Conservation (phyloP, 2,888 invertebrate species). For the Coenonympha arcania region DNA sequence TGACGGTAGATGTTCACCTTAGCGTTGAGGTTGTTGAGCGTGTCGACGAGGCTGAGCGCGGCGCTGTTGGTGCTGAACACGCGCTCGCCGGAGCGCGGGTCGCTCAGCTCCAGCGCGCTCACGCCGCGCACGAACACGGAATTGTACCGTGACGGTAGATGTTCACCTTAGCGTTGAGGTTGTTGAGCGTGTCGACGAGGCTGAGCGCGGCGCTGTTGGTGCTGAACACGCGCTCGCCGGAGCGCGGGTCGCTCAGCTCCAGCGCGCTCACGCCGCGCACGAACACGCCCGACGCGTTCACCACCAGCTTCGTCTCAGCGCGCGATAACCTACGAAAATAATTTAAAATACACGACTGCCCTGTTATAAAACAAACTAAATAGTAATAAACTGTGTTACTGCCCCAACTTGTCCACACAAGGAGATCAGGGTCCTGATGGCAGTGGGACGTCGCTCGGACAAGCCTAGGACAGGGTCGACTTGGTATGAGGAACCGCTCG, state of each 20-base stretch:
- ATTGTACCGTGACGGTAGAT: not conserved
- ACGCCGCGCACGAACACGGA: constrained; percentile 76
- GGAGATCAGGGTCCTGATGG: too few relatives aligned
- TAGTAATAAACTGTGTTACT: too few relatives aligned
- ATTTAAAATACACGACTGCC: too few relatives aligned
- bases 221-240: constrained; percentile 80
- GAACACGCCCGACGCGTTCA: constrained; percentile 79
- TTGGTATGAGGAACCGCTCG: too few relatives aligned
- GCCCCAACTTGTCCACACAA: too few relatives aligned
- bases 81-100: constrained; percentile 73
- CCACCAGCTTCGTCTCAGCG: constrained; percentile 52
- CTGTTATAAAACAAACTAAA: too few relatives aligned
- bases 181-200: constrained; percentile 79
- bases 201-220: constrained; percentile 82
- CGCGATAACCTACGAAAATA: constrained; percentile 46
- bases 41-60: constrained; percentile 80
- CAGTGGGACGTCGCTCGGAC: too few relatives aligned
- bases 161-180: constrained; percentile 74
- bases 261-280: constrained; percentile 80
- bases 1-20: constrained; percentile 49
- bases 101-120: not conserved
- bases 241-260: constrained; percentile 78
- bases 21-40: constrained; percentile 77
- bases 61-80: constrained; percentile 85
- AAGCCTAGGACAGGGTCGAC: too few relatives aligned